Base-by-base conservation (phyloP, 2,888 invertebrate species). In the Drosophila anomelani region DNA sequence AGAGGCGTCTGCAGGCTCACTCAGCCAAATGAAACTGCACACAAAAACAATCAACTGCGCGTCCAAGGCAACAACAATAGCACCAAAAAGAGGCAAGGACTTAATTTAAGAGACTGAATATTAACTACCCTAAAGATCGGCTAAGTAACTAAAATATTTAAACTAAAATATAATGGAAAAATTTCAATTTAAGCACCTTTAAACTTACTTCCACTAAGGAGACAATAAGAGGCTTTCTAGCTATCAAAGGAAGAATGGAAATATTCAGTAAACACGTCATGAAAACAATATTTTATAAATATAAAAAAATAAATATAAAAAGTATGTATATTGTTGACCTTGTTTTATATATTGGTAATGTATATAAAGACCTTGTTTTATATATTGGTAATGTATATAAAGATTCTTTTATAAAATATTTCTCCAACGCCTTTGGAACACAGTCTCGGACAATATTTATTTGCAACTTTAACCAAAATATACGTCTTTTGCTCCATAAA, bases 31-130 rank as follows among this genome's bases (percentile, higher is more conserved):
- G 70, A 75, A 88, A 84, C 88, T 88, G 75, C 86, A 81, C 81
- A 88, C 78, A 88, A 84, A 86, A 86, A 88, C 84, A 88, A 84
- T 88, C 87, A 88, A 84, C 87, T 79, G 80, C 49, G 72, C 72
- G 72, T 57, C 63, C 75, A 55, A 23, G 13, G 41, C 61, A 60
- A 38, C 59, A 69, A 29, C 69, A 64, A 39, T n/a, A 34, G 38
- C 46, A 20, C 26, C 49, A 46, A 56, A 51, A 34, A 32, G 32
- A 26, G 36, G 6, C 10, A 9, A 47, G 12, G 29, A 4, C 8
- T 23, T 23, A 1, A 17, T 6, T 36, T 36, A 1, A 36, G 12
- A 20, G 0, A 17, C 43, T 26, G 41, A 44, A 43, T 34, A 17
- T 4, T 9, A 9, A 29, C 2, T 36, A 61, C 61, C 15, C 62